A percentile compares a stretch with the other conserved stretches of the same genome.
phyloP scores from a whole-genome alignment of 1,140 invertebrate genomes.

The Thaumetopoea pityocampa region DNA sequence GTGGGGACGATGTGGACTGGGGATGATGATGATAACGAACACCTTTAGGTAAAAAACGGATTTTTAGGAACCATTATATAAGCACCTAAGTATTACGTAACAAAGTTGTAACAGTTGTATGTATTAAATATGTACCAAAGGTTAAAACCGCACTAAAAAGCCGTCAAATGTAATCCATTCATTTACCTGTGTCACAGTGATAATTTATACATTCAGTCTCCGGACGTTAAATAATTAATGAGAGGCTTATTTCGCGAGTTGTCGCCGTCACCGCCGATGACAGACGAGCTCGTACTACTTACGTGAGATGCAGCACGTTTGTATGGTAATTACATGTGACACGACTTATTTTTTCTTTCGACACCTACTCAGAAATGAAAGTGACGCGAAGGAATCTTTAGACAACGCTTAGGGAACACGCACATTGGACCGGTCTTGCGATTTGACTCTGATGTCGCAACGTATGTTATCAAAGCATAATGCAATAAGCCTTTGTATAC shows the following conservation, averaged over 20 bases:
- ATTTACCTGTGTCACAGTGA: neutral
- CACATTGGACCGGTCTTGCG: no score
- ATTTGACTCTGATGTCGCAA: no score
- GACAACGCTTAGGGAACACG: no score
- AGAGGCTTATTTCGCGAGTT: constrained; percentile 28
- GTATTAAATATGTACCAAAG: neutral
- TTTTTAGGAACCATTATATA: no score
- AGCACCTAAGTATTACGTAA: no score
- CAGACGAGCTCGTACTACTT: constrained; percentile 22
- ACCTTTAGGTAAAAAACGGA: no score
- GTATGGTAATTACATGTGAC: constrained; percentile 44
- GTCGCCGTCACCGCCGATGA: constrained; percentile 27
- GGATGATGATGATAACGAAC: no score
- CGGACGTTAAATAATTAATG: constrained; percentile 28
- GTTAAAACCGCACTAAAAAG: neutral
- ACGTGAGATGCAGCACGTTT: constrained; percentile 34
- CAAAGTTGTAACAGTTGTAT: neutral
- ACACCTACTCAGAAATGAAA: constrained; percentile 27
- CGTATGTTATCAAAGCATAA: no score
- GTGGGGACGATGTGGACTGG: no score
- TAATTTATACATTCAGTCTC: constrained; percentile 13
- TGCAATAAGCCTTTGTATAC: no score
- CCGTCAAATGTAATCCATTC: no score
- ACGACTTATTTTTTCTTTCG: constrained; percentile 29
- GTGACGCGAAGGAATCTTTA: no score